A percentile compares a stretch with the other conserved stretches of the same genome.
These are phyloP conservation scores for Cydia splendana DNA, from an alignment of 1,140 invertebrate genomes.

Conservation along the genomic window DNA sequence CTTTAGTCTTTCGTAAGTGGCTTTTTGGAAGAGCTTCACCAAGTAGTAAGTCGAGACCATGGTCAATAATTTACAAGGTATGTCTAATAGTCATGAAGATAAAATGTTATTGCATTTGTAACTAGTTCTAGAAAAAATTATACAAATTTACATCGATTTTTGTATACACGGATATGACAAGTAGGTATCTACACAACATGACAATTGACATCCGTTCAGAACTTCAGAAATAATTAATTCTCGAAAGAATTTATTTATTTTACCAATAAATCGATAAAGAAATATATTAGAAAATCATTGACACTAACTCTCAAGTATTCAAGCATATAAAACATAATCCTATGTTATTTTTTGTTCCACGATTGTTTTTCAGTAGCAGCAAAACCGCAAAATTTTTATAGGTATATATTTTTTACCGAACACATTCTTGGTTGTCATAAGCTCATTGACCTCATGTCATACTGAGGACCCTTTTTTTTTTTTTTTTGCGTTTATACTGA, in stretches of 20 bases:
- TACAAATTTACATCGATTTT: background rate
- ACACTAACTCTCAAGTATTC: background rate
- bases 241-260: background rate
- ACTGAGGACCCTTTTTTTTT: background rate
- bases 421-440: background rate
- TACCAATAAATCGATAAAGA: background rate
- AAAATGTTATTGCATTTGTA: background rate
- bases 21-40: slow-evolving; percentile 26
- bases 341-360: too few relatives aligned
- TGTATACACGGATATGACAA: background rate
- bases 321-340: too few relatives aligned
- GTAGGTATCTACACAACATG: background rate
- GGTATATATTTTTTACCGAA: background rate
- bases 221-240: background rate
- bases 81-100: background rate
- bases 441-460: background rate
- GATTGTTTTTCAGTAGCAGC: too few relatives aligned
- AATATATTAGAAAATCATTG: background rate
- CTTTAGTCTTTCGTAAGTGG: slow-evolving; percentile 22
- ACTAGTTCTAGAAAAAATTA: background rate
- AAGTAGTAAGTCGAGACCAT: slow-evolving; percentile 28
- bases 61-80: background rate
- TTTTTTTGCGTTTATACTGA: too few relatives aligned
- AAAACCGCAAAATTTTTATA: too few relatives aligned
- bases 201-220: background rate